Evolutionary conservation across 2,113 vertebrate species (phyloP).

Genomic region (Panthera tigris): DNA sequence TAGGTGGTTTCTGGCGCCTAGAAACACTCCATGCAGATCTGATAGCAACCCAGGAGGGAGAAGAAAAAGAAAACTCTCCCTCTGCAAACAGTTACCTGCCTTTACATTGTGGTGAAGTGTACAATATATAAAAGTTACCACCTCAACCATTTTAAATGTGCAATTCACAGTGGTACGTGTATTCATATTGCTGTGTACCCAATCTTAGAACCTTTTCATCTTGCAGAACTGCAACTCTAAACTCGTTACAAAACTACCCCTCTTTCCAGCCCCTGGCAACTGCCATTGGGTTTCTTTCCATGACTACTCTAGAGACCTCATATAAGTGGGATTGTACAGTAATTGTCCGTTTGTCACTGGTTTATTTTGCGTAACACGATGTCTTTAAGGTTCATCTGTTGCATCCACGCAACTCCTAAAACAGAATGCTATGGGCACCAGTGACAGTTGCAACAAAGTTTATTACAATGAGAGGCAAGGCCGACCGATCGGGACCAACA

Average conservation of each 20-base stretch:
- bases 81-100: background rate
- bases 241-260: background rate
- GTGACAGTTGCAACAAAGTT: too few species aligned
- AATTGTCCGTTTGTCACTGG: background rate
- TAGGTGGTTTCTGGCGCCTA: background rate
- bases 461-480: too few species aligned
- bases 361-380: background rate
- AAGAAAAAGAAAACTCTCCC: background rate
- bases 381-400: background rate
- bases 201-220: background rate
- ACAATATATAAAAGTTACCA: background rate
- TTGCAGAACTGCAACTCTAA: background rate
- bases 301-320: background rate
- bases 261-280: background rate
- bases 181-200: background rate
- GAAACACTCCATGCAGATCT: background rate
- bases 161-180: background rate
- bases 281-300: background rate
- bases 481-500: too few species aligned
- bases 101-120: background rate
- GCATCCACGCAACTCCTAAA: too few species aligned
- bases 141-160: background rate
- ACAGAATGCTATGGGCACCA: too few species aligned
- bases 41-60: background rate
- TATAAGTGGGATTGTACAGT: background rate